Conservation (phyloP, 1,140 invertebrate species). For the Bathynomus jamesi region DNA sequence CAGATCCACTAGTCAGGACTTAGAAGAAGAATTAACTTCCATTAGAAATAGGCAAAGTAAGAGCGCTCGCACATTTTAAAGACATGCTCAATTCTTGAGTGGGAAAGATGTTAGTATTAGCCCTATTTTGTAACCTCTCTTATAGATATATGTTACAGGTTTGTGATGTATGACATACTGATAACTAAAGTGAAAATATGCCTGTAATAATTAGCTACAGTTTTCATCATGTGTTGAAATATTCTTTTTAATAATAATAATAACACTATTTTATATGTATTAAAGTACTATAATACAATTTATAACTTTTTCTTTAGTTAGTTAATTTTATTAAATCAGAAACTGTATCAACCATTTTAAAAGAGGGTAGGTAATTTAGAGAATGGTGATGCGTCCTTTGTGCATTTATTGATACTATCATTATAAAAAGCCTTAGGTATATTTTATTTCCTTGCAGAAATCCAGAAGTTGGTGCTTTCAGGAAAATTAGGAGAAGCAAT, state of each 20-base stretch:
- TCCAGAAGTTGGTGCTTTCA: constrained; percentile 83
- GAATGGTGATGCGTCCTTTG: too few relatives aligned
- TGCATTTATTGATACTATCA: too few relatives aligned
- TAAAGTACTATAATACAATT: too few relatives aligned
- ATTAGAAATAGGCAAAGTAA: constrained; percentile 96
- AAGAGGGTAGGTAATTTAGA: too few relatives aligned
- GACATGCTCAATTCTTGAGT: neutral
- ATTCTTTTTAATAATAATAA: too few relatives aligned
- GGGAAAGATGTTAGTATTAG: neutral
- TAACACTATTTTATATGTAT: too few relatives aligned
- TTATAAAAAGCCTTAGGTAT: too few relatives aligned
- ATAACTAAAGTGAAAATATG: neutral
- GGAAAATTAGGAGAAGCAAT: constrained; percentile 94
- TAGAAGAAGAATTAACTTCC: constrained; percentile 86
- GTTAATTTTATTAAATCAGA: too few relatives aligned
- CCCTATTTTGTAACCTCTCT: neutral
- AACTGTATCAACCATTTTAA: too few relatives aligned
- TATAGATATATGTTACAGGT: neutral
- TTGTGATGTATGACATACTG: neutral
- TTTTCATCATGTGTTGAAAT: too few relatives aligned
- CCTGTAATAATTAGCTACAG: constrained; percentile 49
- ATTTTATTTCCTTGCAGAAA: constrained; percentile 63
- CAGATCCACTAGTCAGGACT: constrained; percentile 75
- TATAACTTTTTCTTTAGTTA: too few relatives aligned
- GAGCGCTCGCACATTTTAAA: too few relatives aligned